Percentiles rank a stretch among this genome's conserved stretches.
These are phyloP conservation scores for Prionace glauca DNA, from an alignment of 2,797 vertebrate genomes.

Conservation along the genomic window DNA sequence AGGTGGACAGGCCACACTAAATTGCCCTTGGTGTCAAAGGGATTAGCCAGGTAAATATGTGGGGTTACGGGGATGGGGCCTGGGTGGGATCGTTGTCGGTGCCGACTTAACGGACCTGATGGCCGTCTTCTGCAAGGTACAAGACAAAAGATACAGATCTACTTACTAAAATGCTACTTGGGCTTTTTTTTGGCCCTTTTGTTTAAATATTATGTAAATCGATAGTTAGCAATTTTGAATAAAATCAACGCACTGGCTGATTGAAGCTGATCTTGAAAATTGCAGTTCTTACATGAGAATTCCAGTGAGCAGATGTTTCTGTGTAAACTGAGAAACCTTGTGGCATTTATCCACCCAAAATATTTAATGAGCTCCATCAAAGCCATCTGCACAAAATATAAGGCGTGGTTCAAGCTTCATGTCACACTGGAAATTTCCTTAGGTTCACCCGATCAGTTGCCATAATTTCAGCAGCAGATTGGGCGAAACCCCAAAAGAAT, in stretches of 20 bases:
- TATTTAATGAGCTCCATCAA: constrained; percentile 24
- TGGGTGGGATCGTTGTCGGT: no score
- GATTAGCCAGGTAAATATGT: no score
- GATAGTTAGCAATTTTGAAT: neutral
- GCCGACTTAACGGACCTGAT: no score
- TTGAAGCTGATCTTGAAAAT: neutral
- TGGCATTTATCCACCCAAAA: neutral
- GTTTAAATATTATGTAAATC: neutral
- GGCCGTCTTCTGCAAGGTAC: no score
- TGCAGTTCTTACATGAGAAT: neutral
- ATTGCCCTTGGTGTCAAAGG: no score
- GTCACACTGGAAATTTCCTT: neutral
- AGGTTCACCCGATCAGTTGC: neutral
- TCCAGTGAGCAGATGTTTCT: neutral
- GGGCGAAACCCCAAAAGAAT: neutral
- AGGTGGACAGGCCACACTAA: no score
- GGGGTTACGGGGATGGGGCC: no score
- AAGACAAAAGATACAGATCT: neutral
- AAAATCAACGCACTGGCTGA: neutral
- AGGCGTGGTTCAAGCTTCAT: neutral
- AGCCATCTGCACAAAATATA: neutral
- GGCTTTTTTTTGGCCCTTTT: neutral
- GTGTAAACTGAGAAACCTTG: constrained; percentile 9
- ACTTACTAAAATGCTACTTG: neutral
- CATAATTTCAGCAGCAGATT: neutral